Evolutionary conservation across 2,113 vertebrate genomes (phyloP), one percentile per base, ranked within the genome.

Genomic region (Epinephelus lanceolatus): DNA sequence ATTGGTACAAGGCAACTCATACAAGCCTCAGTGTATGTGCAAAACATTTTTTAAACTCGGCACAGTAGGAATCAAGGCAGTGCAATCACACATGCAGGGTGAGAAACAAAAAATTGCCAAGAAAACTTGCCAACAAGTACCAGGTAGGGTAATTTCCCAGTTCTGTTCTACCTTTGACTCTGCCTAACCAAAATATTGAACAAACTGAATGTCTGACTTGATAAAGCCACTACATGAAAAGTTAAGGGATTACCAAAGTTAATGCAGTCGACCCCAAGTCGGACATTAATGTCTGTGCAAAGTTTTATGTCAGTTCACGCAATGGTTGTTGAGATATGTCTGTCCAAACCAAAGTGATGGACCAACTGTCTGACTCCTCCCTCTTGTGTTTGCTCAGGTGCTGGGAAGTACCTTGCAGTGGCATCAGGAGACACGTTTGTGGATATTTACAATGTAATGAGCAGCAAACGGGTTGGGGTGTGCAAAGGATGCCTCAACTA

Each of bases 381-480:
- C 47, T 74, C 40, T 63, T 88, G 52, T 78, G 14, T 73, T 85
- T 15, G 47, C 91, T 93, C 84, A 99, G 98, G 97, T 86, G 85
- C 95, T 83, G 98, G 98, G 47, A 99, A 99, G 81, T 99, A 99
- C 80, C 95, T 99, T 11, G 97, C 97, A 15, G 98, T 99, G 18
- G 98, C 98, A 49, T 99, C 98, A 27, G 97, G 95, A 62, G 98
- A 99, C 92, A 97, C 96, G 66, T 99, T 99, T 92, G 96, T 98
- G 86, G 98, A 99, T 74, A 98, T 99, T 88, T 99, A 99, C 93
- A 98, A 98, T 12, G 97, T 99, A 62, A 96, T 97, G 97, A 99
- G 96, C 91, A 99, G 98, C 93, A 99, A 99, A 83, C 94, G 98
- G 13, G 98, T 99, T 11, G 98, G 98, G 72, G 96, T 98, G 56